These are phyloP conservation scores for Nannoperca obscura DNA, from an alignment of 2,797 vertebrate genomes.

Conservation along the genomic window DNA sequence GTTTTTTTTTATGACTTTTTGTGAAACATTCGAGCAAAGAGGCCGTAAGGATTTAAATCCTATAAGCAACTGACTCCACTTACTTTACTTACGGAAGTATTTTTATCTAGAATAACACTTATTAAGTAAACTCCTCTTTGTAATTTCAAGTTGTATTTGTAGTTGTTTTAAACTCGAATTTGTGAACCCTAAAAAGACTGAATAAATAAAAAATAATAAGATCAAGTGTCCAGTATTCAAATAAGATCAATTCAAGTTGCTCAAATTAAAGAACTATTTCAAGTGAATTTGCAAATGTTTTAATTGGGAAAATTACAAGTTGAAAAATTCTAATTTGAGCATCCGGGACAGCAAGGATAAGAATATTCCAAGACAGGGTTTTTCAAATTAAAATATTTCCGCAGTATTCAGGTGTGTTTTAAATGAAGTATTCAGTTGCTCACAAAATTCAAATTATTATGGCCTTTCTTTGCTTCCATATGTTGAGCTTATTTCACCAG, in stretches of 20 bases:
- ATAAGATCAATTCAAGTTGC: background rate
- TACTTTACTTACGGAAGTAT: background rate
- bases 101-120: background rate
- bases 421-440: background rate
- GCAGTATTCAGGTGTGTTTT: background rate
- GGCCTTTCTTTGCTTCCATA: constrained; percentile 41
- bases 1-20: background rate
- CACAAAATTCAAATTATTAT: background rate
- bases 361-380: background rate
- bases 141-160: background rate
- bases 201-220: no score
- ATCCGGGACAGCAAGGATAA: background rate
- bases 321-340: no score
- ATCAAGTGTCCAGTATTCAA: background rate
- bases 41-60: background rate
- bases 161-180: no score
- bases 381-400: background rate
- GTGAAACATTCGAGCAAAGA: constrained; percentile 30
- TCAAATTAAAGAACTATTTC: background rate
- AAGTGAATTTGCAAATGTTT: no score
- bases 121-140: background rate
- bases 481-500: constrained; percentile 34
- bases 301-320: background rate
- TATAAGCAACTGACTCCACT: background rate
- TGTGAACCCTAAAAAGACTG: no score